Conservation (phyloP, 2,888 invertebrate genomes). For the Sabellastarte sp. region DNA sequence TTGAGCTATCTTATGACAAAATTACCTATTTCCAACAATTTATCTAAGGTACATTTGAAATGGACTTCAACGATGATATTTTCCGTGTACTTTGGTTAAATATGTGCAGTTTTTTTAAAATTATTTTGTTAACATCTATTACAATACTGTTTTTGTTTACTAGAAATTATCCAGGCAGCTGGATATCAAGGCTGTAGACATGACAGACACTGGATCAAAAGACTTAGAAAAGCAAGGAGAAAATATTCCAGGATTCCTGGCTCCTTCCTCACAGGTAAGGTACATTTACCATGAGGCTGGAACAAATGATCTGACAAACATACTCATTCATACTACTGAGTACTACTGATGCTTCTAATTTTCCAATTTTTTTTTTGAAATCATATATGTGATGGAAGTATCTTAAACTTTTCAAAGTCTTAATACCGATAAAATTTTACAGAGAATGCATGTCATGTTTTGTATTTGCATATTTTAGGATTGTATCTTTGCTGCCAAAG, state of each 20-base stretch:
- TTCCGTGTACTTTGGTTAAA: too few relatives aligned
- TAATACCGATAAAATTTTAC: neutral
- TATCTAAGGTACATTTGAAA: too few relatives aligned
- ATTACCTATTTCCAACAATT: too few relatives aligned
- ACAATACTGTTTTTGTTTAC: neutral
- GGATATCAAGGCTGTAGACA: slow-evolving; percentile 10
- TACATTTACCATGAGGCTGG: too few relatives aligned
- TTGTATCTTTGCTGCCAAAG: slow-evolving; percentile 27
- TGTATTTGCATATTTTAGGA: too few relatives aligned
- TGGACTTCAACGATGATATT: too few relatives aligned
- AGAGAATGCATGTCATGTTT: too few relatives aligned
- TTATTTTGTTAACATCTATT: neutral
- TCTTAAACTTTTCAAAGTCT: neutral
- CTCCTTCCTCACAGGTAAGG: slow-evolving; percentile 22
- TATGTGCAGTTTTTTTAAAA: too few relatives aligned
- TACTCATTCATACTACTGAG: neutral
- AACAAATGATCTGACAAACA: neutral
- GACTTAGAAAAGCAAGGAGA: neutral
- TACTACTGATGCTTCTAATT: too few relatives aligned
- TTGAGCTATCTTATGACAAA: too few relatives aligned
- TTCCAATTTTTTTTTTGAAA: neutral
- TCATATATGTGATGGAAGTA: neutral
- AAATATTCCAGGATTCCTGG: slow-evolving; percentile 22
- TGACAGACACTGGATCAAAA: slow-evolving; percentile 8
- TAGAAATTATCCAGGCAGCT: slow-evolving; percentile 11